Base-by-base conservation (phyloP, 2,888 invertebrate species). In the Heteropelma amictum region DNA sequence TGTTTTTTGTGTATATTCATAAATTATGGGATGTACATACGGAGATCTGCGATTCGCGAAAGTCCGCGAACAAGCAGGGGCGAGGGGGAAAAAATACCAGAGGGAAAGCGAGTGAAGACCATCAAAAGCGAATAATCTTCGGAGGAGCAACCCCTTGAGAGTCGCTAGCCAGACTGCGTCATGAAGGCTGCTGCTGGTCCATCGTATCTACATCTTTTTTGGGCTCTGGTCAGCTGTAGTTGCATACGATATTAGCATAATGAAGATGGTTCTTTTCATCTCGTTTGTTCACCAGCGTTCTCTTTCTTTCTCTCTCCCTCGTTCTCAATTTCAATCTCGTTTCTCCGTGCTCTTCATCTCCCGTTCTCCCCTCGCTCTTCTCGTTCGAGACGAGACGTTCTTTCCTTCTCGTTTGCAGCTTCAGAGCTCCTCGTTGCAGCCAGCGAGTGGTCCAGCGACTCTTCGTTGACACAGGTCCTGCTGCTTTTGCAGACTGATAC, bases 221-320 rank as follows among this genome's bases (percentile, higher is more conserved):
- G 81, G 51, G 2, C 80, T 78, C 35, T 79, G 85, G 86, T 86
- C 86, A 85, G 84, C 85, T 85, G 84, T 82, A 82, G 81, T 81
- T 81, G 81, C 83, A 81, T 80, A 67, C 54, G 80, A 77, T 81
- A 87, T 87, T 86, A 86, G 85, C 88, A 88, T 88, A 88, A 88
- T 85, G 88, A 87, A 86, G 73, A 75, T 53, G 75, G 40, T 49
- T 65, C 47, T 56, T 63, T 42, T 58, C 40, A 14, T 54, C 71
- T 30, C 54, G 21, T 54, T 63, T 26, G n/a, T n/a, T n/a, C n/a
- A n/a, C n/a, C n/a, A n/a, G n/a, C n/a, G n/a, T n/a, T n/a, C n/a
- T n/a, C n/a, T n/a, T n/a, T n/a, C n/a, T n/a, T n/a, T n/a, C 64
- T 67, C 51, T 56, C 40, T 58, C 53, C 51, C 42, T 47, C 61